A percentile compares a stretch with the other conserved stretches of the same genome.
Conservation (phyloP, 2,113 vertebrate species). For the Perca fluviatilis region DNA sequence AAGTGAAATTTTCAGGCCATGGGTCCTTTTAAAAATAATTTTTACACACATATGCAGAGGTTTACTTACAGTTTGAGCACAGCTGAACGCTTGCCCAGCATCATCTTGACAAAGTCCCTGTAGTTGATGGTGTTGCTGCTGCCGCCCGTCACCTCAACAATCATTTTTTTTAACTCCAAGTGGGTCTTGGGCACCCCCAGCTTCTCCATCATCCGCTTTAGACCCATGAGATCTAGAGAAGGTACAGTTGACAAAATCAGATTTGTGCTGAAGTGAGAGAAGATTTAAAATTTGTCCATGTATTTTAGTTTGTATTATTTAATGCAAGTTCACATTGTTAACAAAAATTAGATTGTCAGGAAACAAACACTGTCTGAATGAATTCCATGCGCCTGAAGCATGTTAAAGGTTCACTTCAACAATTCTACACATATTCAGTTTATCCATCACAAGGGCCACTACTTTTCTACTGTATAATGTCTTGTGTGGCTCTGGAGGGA, state of each 20-base stretch:
- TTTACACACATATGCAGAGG: background rate
- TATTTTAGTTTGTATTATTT: no score
- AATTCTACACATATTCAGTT: background rate
- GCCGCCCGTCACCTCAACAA: conserved; percentile 93
- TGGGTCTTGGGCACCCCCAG: conserved; percentile 96
- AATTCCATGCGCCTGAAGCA: background rate
- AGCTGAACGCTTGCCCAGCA: conserved; percentile 96
- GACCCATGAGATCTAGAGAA: conserved; percentile 92
- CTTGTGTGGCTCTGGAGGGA: background rate
- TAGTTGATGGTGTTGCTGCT: conserved; percentile 95
- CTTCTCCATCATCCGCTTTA: conserved; percentile 99
- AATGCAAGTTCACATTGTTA: no score
- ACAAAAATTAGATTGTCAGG: background rate
- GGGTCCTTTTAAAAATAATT: background rate
- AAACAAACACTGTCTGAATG: background rate
- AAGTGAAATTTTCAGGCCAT: no score
- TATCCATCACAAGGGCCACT: no score
- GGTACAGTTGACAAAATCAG: background rate
- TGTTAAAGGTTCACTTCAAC: background rate
- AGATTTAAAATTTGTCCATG: background rate
- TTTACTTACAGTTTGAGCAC: conserved; percentile 95
- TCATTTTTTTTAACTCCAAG: conserved; percentile 97
- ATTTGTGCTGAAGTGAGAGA: background rate
- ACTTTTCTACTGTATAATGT: background rate
- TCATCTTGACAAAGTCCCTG: conserved; percentile 97